Evolutionary conservation across 2,113 vertebrate species (phyloP).

Genomic region (Caloenas nicobarica): DNA sequence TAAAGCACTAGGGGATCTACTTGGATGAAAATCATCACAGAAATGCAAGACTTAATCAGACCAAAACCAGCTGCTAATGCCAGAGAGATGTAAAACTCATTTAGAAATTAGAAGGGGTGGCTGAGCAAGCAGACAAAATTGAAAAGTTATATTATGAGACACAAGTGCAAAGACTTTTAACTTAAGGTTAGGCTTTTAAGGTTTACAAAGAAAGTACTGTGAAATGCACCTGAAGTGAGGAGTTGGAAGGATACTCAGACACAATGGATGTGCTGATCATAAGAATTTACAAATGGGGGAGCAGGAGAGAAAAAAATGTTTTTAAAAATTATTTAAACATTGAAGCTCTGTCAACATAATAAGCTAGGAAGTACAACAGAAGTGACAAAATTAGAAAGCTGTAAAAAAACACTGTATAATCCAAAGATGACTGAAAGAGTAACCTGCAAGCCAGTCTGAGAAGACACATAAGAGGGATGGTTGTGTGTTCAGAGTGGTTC

Average conservation of each 20-base stretch:
- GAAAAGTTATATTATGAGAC: slow-evolving; percentile 15
- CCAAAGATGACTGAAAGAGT: not conserved
- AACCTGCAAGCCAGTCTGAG: not conserved
- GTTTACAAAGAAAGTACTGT: not conserved
- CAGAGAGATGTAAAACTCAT: slow-evolving; percentile 60
- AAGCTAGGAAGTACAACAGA: not conserved
- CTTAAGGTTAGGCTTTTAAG: not conserved
- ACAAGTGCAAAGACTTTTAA: slow-evolving; percentile 18
- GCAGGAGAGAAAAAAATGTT: not conserved
- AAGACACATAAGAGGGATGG: not conserved
- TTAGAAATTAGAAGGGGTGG: slow-evolving; percentile 53
- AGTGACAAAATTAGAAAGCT: not conserved
- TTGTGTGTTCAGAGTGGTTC: not conserved
- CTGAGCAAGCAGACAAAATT: slow-evolving; percentile 57
- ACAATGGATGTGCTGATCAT: not conserved
- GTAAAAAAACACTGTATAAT: not conserved
- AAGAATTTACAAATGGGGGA: not conserved
- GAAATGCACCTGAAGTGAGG: not conserved
- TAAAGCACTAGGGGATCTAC: slow-evolving; percentile 53
- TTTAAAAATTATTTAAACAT: not conserved
- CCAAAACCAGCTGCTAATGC: slow-evolving; percentile 25
- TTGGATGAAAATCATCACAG: slow-evolving; percentile 49
- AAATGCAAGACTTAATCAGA: slow-evolving; percentile 63
- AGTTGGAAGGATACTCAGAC: not conserved
- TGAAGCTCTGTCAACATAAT: not conserved